Base-by-base conservation (phyloP, 2,888 invertebrate species). In the Chouioia cunea region DNA sequence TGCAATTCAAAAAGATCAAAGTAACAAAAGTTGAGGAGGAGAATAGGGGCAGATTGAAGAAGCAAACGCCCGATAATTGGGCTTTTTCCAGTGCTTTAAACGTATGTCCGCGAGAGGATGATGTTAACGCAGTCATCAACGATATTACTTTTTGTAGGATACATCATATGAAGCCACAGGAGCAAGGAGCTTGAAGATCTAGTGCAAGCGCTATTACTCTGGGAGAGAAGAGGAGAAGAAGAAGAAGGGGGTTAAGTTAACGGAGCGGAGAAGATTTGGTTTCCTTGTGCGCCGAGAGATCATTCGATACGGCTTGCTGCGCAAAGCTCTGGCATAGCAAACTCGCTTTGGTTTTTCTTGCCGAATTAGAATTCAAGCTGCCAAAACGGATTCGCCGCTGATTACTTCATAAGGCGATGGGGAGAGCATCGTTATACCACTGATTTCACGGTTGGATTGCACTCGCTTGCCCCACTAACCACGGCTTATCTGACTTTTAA, bases 371-470 rank as follows among this genome's bases (percentile, higher is more conserved):
- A 70, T 65, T 46, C 60, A 59, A 36, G 36, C 36, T 36, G 36
- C 36, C 50, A 6, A 8, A 47, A 22, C 27, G 16, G 46, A 70
- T 70, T 70, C 56, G 44, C 23, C 54, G 65, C 27, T 59, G 59
- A 70, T 56, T 65, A 65, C 60, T 70, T 65, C 50, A 47, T 50
- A 65, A 65, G 54, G 59, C 52, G 23, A 3, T 27, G n/a, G 36
- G 20, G 16, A 14, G 27, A 16, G 22, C 27, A 16, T 2, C n/a
- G 43, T n/a, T 27, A 52, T 46, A 23, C 10, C 43, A 16, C 23
- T 16, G 67, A 63, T 54, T 67, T 67, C 60, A 67, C 59, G 67
- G 60, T n/a, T 44, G 60, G 63, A 57, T 69, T 69, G 56, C 27
- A 15, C 27, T 2, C 36, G 36, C 36, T 36, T 10, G 36, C 36